Evolutionary conservation across 2,888 invertebrate genomes (phyloP), one percentile per base, ranked within the genome.

Genomic region (Phrixothrix hirtus): DNA sequence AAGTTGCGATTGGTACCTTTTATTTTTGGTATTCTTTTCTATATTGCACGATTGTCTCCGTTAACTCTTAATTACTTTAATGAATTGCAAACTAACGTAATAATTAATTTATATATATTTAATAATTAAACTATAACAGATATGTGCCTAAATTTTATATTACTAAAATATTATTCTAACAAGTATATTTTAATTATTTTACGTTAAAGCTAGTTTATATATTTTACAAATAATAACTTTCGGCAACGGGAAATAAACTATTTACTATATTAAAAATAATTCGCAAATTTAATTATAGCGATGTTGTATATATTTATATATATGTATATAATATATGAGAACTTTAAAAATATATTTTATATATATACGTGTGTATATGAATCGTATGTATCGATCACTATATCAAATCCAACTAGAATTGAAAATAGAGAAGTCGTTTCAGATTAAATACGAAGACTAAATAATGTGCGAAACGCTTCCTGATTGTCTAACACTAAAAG

Each of bases 31-130:
- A 64, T 64, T 48, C 51, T 64, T 66, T 65, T 57, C 59, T 62
- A 64, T 72, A 71, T 72, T 71, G 70, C 72, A 72, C 71, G 71
- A 73, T 71, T 73, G 71, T 72, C 70, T 65, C 51, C 57, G 64
- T 56, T 56, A 27, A 41, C 32, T 39, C 47, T 46, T 46, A 38
- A 42, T 47, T 50, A 57, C 55, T 52, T 45, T 57, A 51, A 48
- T 61, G 32, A n/a, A n/a, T n/a, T n/a, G n/a, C n/a, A n/a, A n/a
- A n/a, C n/a, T n/a, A n/a, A n/a, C n/a, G n/a, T n/a, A n/a, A 49
- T 32, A 11, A 43, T 42, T 35, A 39, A 32, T 25, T 37, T 42
- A 30, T 31, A 29, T 38, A 50, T 51, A 48, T 55, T 35, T 46
- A 53, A 44, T 42, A 48, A 42, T 59, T 49, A 38, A 38, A 41